These are phyloP conservation scores for Passer montanus DNA, from an alignment of 2,113 vertebrate species.

Conservation along the genomic window DNA sequence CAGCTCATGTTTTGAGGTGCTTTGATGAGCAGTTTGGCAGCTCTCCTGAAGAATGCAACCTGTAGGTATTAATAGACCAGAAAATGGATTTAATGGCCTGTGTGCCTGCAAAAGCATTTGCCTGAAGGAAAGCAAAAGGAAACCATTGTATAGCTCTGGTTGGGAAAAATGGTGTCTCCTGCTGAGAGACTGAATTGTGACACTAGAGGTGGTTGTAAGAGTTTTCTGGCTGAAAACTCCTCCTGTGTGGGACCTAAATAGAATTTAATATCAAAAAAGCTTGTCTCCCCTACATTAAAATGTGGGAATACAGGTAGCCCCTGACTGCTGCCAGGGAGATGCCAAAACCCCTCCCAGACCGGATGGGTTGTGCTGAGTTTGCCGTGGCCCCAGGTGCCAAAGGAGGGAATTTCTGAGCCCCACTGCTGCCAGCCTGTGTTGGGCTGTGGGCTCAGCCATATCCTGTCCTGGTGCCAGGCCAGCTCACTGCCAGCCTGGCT, in stretches of 20 bases:
- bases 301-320: neutral
- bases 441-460: accelerated
- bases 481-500: accelerated
- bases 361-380: accelerated
- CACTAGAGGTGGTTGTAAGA: accelerated
- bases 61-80: neutral
- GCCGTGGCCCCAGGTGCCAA: neutral
- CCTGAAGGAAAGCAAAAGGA: neutral
- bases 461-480: accelerated
- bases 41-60: neutral
- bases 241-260: neutral
- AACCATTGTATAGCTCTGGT: neutral
- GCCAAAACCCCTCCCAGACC: neutral
- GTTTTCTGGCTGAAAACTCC: neutral
- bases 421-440: accelerated
- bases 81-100: neutral
- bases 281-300: neutral
- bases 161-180: neutral
- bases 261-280: neutral
- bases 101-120: neutral
- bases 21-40: neutral
- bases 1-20: neutral
- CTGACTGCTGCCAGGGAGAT: neutral
- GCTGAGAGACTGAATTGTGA: neutral
- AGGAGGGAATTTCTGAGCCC: neutral